phyloP scores from a whole-genome alignment of 1,140 invertebrate species.

The Campoletis sonorensis region DNA sequence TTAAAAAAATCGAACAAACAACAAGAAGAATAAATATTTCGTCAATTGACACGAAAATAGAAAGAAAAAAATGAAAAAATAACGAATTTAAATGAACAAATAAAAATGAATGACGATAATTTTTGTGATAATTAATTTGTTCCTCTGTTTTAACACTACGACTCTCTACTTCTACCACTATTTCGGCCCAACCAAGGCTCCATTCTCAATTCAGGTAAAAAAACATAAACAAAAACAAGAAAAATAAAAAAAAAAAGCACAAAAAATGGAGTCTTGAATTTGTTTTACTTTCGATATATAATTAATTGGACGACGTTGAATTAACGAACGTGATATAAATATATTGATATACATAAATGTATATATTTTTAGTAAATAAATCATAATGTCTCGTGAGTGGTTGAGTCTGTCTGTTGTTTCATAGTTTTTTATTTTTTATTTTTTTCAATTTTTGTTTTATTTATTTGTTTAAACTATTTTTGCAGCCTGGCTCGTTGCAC shows the following conservation, averaged over 20 bases:
- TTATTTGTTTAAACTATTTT: too few species aligned
- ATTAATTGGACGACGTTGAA: slow-evolving; percentile 61
- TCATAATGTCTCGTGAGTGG: slow-evolving; percentile 70
- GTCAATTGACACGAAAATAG: not conserved
- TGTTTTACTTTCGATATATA: slow-evolving; percentile 61
- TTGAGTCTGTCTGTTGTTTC: slow-evolving; percentile 68
- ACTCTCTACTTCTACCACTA: slow-evolving; percentile 74
- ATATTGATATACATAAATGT: slow-evolving; percentile 22
- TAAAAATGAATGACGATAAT: slow-evolving; percentile 47
- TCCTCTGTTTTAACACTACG: slow-evolving; percentile 74
- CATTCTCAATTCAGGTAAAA: slow-evolving; percentile 76
- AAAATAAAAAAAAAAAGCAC: too few species aligned
- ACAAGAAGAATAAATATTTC: slow-evolving; percentile 53
- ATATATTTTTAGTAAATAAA: slow-evolving; percentile 19
- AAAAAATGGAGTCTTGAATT: slow-evolving; percentile 73
- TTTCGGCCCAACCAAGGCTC: slow-evolving; percentile 76
- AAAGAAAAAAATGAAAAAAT: slow-evolving; percentile 14
- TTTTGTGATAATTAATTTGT: slow-evolving; percentile 64
- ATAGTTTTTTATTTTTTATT: not conserved
- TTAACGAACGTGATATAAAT: slow-evolving; percentile 53
- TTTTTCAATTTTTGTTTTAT: not conserved
- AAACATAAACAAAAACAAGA: too few species aligned
- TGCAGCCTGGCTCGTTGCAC: too few species aligned
- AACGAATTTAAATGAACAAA: slow-evolving; percentile 18
- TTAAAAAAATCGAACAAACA: slow-evolving; percentile 44